Evolutionary conservation across 1,140 invertebrate genomes (phyloP).

Genomic region (Ceratosolen solmsi): DNA sequence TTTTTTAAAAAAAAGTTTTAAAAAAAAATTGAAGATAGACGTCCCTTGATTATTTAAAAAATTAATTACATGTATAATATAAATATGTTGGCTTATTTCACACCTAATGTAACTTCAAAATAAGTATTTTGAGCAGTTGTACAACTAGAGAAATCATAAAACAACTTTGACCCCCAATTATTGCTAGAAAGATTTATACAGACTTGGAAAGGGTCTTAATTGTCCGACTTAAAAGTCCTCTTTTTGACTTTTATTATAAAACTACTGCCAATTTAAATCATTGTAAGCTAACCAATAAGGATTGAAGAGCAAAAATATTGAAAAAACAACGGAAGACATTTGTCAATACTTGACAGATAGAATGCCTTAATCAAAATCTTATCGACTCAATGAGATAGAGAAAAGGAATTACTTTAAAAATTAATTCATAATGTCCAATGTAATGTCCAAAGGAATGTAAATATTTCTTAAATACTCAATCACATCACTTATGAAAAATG

Average conservation of each 20-base stretch:
- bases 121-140: background rate
- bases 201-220: slow-evolving; percentile 1
- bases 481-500: slow-evolving; percentile 29
- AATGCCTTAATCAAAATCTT: slow-evolving; percentile 45
- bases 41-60: background rate
- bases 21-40: background rate
- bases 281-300: slow-evolving; percentile 27
- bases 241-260: slow-evolving; percentile 50
- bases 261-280: slow-evolving; percentile 53
- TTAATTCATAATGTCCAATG: slow-evolving; percentile 19
- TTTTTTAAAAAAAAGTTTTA: too few relatives aligned
- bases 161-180: slow-evolving; percentile 7
- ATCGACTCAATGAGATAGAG: slow-evolving; percentile 32
- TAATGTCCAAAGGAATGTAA: slow-evolving; percentile 46
- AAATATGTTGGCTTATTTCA: background rate
- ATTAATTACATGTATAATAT: background rate
- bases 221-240: slow-evolving; percentile 43
- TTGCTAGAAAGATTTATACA: slow-evolving; percentile 17
- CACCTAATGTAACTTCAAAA: background rate
- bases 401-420: slow-evolving; percentile 6
- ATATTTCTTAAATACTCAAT: slow-evolving; percentile 49
- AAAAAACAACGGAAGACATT: slow-evolving; percentile 35
- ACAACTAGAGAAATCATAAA: background rate
- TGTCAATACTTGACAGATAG: slow-evolving; percentile 42
- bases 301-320: background rate